Evolutionary conservation across 2,113 vertebrate genomes (phyloP), one percentile per base, ranked within the genome.

Genomic region (Glareola pratincola): DNA sequence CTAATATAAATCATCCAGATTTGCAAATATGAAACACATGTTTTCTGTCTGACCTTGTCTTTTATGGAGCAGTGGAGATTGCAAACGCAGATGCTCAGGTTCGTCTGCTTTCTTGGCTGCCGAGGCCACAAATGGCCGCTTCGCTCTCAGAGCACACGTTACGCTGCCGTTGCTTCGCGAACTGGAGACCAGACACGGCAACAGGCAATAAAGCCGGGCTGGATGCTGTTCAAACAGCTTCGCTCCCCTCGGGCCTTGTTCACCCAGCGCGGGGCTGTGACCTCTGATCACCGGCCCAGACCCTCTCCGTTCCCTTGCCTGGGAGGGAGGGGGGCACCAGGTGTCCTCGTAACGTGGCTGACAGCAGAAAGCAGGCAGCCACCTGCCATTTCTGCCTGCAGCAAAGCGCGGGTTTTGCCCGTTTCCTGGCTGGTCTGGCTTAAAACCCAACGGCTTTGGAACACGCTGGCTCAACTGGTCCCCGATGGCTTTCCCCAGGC

Each of bases 41-140:
- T 93, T 96, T 94, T 93, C 92, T 94, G 87, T 91, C 97, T 92
- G 95, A 88, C 75, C 93, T 75, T 93, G 88, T 83, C 79, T 95
- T 93, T 92, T 91, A 88, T 86, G 82, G 94, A 76, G 86, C 77
- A 73, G 90, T 94, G 87, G 94, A 96, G 88, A 97, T 97, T 85
- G 91, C 96, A 96, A 97, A 95, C 0, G 5, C 95, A 91, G 96
- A 94, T 81, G 96, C 94, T 90, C 74, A 75, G 94, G 80, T 95
- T 93, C 90, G 87, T 91, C 88, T 96, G 74, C 72, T 89, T 9
- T 90, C 77, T 71, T 97, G 96, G 95, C 94, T 0, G 41, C 89
- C 0, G 4, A 34, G 56, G 73, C 82, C 1, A 6, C 41, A 24
- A 76, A 72, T 75, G 89, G 88, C 79, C 90, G 94, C 85, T 85